Conservation (phyloP, 2,797 vertebrate species). For the Gobio occitaniae region DNA sequence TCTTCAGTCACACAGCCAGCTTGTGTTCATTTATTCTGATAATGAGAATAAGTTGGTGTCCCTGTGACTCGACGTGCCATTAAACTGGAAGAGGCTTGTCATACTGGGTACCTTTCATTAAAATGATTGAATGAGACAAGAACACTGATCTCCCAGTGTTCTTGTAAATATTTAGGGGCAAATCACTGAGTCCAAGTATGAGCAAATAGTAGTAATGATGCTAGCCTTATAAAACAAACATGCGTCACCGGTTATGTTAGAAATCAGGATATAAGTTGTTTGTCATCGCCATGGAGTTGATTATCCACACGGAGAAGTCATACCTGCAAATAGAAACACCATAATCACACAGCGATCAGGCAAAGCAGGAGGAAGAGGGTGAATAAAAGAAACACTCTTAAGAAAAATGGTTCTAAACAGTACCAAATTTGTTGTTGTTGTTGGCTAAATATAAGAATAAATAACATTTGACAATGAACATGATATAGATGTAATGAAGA, state of each 20-base stretch:
- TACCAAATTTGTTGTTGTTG: too few species aligned
- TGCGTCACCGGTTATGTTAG: background rate
- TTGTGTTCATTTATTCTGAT: background rate
- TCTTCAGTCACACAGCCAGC: background rate
- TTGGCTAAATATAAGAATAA: too few species aligned
- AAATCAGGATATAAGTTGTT: constrained; percentile 20
- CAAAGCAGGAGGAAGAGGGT: background rate
- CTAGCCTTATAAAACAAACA: constrained; percentile 20
- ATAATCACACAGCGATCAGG: background rate
- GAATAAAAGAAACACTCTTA: background rate
- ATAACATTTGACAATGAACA: too few species aligned
- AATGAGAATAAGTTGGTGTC: background rate
- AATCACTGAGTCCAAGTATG: background rate
- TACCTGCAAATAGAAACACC: constrained; percentile 21
- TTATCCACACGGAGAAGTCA: constrained; percentile 34
- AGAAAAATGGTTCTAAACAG: too few species aligned
- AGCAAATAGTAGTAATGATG: constrained; percentile 1
- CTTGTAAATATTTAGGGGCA: background rate
- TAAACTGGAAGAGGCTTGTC: background rate
- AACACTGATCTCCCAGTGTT: background rate
- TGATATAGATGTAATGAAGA: too few species aligned
- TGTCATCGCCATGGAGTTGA: constrained; percentile 23
- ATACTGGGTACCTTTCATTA: background rate
- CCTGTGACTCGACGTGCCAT: background rate
- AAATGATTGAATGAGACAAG: background rate